A percentile compares a stretch with the other conserved stretches of the same genome.
Evolutionary conservation across 1,140 invertebrate species (phyloP).

Genomic region (Bombus terrestris): DNA sequence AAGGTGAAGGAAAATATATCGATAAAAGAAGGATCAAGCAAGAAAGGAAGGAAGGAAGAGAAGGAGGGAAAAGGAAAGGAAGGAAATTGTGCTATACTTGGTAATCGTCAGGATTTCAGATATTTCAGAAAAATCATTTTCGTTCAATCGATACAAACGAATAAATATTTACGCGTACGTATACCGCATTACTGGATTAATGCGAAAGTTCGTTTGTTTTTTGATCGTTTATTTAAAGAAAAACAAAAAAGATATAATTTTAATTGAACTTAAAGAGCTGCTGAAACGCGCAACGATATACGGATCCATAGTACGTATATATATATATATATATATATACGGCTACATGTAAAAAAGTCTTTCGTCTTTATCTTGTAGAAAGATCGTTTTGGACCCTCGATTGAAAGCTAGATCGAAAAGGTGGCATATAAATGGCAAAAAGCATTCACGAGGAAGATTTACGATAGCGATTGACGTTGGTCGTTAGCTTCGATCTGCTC

Average conservation of each 20-base stretch:
- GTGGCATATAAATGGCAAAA: neutral
- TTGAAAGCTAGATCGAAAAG: neutral
- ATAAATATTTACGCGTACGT: neutral
- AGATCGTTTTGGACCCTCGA: conserved; percentile 22
- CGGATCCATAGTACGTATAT: neutral
- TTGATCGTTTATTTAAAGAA: neutral
- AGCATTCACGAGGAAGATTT: neutral
- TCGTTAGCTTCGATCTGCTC: neutral
- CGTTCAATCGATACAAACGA: neutral
- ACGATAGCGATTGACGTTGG: neutral
- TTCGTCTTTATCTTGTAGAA: neutral
- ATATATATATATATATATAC: neutral
- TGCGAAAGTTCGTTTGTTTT: neutral
- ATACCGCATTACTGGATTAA: neutral
- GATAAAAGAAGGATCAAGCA: neutral
- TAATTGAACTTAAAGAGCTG: neutral
- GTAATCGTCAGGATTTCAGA: neutral
- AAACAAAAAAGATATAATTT: neutral
- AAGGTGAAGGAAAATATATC: neutral
- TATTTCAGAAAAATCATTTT: neutral
- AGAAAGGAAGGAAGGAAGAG: neutral
- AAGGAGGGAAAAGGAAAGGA: neutral
- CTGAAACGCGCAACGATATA: neutral
- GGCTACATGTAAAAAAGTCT: neutral
- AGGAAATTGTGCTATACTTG: neutral